Base-by-base conservation (phyloP, 1,140 invertebrate species). In the Drosophila paulistorum region DNA sequence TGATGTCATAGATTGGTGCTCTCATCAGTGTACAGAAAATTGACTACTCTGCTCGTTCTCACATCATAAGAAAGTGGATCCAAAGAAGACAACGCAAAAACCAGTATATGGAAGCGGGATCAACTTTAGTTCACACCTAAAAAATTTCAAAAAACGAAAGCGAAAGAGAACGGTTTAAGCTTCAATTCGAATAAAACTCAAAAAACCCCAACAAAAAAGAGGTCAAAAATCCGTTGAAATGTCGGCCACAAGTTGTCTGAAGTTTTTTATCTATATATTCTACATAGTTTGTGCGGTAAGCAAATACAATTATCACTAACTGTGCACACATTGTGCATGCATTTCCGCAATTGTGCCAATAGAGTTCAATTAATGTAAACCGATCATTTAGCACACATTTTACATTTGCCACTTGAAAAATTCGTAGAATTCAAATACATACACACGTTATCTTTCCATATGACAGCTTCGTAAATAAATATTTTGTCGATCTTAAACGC, bases 261-360 rank as follows among this genome's bases (percentile, higher is more conserved):
- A 91, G 60, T 68, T 79, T n/a, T 65, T 90, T 23, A 74, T 80
- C 9, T 87, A 79, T 64, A 60, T 68, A 20, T 66, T 91, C 57
- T 74, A 91, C 54, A 55, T 91, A 60, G 9, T 91, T 0, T 87
- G 90, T 59, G 61, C 79, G 66, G 90, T 91, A 68, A 91, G 90
- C 81, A 59, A 48, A 20, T 9, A 20, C 58, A 61, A 74, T 45
- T 67, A 37, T 10, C 17, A 48, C 23, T 14, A 55, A 79, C 45
- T 55, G 55, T 41, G n/a, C 4, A 17, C 2, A 23, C 17, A 30
- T 30, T 30, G 30, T 30, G 5, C 68, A 26, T 70, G 37, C 63
- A 60, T 54, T 11, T 5, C 10, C 23, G 37, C 51, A 66, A 68
- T 71, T 75, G 58, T 55, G 48, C 30, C 63, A 81, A 68, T 75